These are phyloP conservation scores for Hippocampus mohnikei DNA, from an alignment of 2,113 vertebrate species.

Conservation along the genomic window DNA sequence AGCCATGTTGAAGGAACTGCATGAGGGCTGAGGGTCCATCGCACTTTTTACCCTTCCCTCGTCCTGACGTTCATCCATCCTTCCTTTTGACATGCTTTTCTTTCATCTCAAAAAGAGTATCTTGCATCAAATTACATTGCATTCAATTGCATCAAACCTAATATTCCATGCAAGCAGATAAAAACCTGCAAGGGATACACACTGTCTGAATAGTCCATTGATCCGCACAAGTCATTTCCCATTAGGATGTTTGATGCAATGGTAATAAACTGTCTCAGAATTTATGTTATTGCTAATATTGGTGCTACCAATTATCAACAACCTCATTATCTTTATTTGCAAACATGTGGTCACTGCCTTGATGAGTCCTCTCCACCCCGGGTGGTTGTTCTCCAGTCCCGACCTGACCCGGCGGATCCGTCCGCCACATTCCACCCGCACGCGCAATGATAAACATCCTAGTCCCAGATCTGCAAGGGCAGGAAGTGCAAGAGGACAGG, in stretches of 20 bases:
- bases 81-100: constrained; percentile 13
- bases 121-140: constrained; percentile 10
- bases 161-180: not conserved
- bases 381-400: constrained; percentile 40
- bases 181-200: not conserved
- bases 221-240: not conserved
- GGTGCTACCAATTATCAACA: not conserved
- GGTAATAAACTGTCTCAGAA: not conserved
- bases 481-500: constrained; percentile 71
- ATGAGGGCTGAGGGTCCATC: constrained; percentile 67
- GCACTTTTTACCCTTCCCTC: constrained; percentile 45
- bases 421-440: constrained; percentile 69
- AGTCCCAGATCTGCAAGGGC: constrained; percentile 54
- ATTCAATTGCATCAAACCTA: not conserved
- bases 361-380: not conserved
- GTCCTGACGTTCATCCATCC: constrained; percentile 5
- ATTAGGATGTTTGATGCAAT: not conserved
- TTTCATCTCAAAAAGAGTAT: constrained; percentile 48
- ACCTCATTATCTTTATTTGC: not conserved
- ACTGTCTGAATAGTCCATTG: not conserved
- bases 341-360: constrained; percentile 2
- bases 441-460: constrained; percentile 74
- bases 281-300: not conserved
- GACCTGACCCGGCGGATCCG: constrained; percentile 64
- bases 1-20: constrained; percentile 58